Evolutionary conservation across 2,113 vertebrate genomes (phyloP).

Genomic region (Ageneiosus marmoratus): DNA sequence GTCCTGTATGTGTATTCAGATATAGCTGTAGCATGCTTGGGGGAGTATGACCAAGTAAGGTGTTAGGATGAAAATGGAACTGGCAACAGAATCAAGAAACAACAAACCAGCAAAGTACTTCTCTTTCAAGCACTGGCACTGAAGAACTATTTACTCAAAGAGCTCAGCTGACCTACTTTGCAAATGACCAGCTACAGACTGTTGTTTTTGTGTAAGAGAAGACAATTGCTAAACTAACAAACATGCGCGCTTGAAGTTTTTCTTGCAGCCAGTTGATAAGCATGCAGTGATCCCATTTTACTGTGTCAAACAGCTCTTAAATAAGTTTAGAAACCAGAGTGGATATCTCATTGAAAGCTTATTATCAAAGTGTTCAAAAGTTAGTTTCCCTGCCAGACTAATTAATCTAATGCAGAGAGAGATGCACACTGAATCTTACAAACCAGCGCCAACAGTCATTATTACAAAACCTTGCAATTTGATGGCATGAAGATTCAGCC

Average conservation of each 20-base stretch:
- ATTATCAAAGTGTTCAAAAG: neutral
- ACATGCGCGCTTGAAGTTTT: neutral
- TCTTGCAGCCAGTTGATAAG: neutral
- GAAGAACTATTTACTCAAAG: neutral
- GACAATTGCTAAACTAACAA: neutral
- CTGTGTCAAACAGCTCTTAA: neutral
- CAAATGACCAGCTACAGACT: neutral
- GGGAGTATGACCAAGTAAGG: neutral
- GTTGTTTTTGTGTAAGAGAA: neutral
- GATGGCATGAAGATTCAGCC: neutral
- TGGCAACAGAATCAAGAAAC: neutral
- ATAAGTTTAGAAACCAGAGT: neutral
- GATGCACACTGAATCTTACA: neutral
- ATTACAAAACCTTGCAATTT: neutral
- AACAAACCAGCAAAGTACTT: neutral
- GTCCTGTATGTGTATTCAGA: neutral
- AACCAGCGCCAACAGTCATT: neutral
- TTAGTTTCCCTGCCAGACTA: neutral
- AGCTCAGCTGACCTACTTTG: neutral
- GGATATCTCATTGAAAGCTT: neutral
- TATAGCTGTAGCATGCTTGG: neutral
- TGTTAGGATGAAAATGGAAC: neutral
- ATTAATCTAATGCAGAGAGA: neutral
- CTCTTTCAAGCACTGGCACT: neutral
- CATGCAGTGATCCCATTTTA: neutral